Percentiles rank a stretch among this genome's conserved stretches.
Conservation (phyloP, 2,888 invertebrate species). For the Thysanoteuthis rhombus region DNA sequence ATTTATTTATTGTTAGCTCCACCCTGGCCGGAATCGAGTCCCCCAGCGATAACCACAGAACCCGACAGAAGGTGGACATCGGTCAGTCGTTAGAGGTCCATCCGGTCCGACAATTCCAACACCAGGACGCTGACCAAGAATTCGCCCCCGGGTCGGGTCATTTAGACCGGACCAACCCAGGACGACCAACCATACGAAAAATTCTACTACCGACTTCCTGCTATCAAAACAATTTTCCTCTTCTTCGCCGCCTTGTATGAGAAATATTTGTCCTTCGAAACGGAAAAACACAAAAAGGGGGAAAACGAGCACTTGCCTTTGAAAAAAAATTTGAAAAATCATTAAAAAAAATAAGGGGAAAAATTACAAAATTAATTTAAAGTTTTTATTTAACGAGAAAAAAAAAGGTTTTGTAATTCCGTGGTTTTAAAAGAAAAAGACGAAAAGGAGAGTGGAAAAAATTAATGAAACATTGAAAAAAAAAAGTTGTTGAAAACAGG, state of each 20-base stretch:
- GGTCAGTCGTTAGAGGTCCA: not conserved
- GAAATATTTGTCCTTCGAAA: not conserved
- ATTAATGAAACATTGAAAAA: not conserved
- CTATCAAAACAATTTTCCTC: not conserved
- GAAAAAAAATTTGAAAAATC: too few relatives aligned
- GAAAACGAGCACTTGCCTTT: not conserved
- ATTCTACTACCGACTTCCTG: not conserved
- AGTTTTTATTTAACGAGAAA: not conserved
- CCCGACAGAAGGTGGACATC: not conserved
- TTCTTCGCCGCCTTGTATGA: not conserved
- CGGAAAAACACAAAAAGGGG: not conserved
- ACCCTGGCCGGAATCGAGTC: not conserved
- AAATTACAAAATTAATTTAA: not conserved
- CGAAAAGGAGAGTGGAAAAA: not conserved
- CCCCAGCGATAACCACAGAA: not conserved
- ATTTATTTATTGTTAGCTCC: not conserved
- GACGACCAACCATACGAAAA: not conserved
- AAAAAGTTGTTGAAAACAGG: not conserved
- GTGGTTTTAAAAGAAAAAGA: not conserved
- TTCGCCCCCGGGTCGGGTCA: not conserved
- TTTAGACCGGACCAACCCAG: not conserved
- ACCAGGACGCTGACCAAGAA: not conserved
- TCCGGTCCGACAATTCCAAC: not conserved
- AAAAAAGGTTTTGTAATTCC: not conserved
- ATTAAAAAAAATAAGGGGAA: not conserved